Evolutionary conservation across 2,113 vertebrate genomes (phyloP), one percentile per base, ranked within the genome.

Genomic region (Piprites chloris): DNA sequence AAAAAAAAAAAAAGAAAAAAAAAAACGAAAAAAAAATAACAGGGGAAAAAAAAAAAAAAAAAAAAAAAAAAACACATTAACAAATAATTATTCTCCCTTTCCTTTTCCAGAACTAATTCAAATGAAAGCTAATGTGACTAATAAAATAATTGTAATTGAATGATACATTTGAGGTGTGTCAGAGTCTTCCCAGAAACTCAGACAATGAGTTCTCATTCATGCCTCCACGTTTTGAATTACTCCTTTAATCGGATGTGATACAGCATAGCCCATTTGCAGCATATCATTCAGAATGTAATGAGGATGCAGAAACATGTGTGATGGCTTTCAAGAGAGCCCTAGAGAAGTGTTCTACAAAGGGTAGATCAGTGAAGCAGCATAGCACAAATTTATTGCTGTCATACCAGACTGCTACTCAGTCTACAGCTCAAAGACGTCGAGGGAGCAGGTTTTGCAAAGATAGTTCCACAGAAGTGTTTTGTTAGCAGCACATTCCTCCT

Each of bases 331-430:
- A 94, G 95, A 83, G 94, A 96, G 79, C 93, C 89, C 94, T 74
- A 24, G 94, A 97, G 96, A 92, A 93, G 92, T 75, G 49, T 95
- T 96, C 87, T 83, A 81, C 92, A 97, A 95, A 96, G 89, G 87
- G 73, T 68, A 75, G 91, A 80, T 85, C 89, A 80, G 76, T 50
- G 77, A 83, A 92, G 95, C 92, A 82, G 76, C 19, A 63, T 13
- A 85, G 67, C 6, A 5, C 89, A 96, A 89, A 95, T 95, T 89
- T 96, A 90, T 83, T 92, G 71, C 76, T 81, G 76, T 85, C 89
- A 87, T 74, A 67, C 19, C 65, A 95, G 82, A 28, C 66, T 90
- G 61, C 58, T 58, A 44, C 62, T 89, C 85, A 46, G 59, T 5
- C 89, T 72, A 33, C 77, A 74, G 74, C 85, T 88, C 89, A 39